Conservation (phyloP, 1,140 invertebrate genomes). For the Cyphomyrmex costatus region DNA sequence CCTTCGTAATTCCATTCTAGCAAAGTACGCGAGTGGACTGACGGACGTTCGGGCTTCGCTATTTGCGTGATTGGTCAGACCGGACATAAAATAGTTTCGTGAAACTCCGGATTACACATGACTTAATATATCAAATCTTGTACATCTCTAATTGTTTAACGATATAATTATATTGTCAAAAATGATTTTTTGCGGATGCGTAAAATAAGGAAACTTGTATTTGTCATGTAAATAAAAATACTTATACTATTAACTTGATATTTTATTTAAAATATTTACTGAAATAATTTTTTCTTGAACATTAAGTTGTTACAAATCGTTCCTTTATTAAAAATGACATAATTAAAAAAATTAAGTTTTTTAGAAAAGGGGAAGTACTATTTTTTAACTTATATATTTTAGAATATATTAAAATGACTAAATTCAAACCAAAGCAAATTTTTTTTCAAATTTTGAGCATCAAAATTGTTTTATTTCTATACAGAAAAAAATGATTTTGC, state of each 20-base stretch:
- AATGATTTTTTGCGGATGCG: neutral
- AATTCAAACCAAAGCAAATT: too few relatives aligned
- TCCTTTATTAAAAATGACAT: too few relatives aligned
- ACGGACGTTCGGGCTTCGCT: slow-evolving; percentile 40
- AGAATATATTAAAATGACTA: too few relatives aligned
- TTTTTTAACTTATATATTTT: too few relatives aligned
- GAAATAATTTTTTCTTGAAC: neutral
- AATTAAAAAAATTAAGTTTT: too few relatives aligned
- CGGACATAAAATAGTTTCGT: neutral
- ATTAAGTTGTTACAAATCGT: neutral
- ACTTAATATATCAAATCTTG: neutral
- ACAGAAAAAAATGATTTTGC: too few relatives aligned
- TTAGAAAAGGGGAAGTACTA: too few relatives aligned
- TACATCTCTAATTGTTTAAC: slow-evolving; percentile 6
- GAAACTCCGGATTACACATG: slow-evolving; percentile 10
- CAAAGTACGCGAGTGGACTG: slow-evolving; percentile 27
- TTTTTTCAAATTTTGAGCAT: too few relatives aligned
- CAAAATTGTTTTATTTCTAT: too few relatives aligned
- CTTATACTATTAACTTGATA: neutral
- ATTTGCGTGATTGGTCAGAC: slow-evolving; percentile 39
- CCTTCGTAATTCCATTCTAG: slow-evolving; percentile 21
- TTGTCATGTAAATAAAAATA: neutral
- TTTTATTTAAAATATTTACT: slow-evolving; percentile 30
- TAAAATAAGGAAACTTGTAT: neutral
- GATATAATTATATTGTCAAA: neutral